Evolutionary conservation across 2,797 vertebrate species (phyloP).

Genomic region (Lagocephalus sceleratus): DNA sequence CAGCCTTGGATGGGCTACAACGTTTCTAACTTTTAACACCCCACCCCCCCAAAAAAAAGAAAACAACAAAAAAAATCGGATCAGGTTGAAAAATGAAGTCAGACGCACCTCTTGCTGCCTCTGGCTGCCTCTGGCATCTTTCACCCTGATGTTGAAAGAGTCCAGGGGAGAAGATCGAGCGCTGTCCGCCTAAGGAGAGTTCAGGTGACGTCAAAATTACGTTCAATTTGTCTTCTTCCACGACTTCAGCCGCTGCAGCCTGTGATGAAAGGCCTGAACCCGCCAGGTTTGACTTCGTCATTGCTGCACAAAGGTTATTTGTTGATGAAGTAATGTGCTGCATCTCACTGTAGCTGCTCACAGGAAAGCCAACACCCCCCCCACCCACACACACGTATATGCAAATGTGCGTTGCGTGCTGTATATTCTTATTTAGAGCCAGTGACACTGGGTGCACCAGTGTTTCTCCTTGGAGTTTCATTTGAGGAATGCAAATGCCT

Average conservation of each 20-base stretch:
- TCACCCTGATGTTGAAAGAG: slow-evolving; percentile 70
- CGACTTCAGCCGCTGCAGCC: slow-evolving; percentile 28
- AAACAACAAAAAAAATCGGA: slow-evolving; percentile 32
- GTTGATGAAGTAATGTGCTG: slow-evolving; percentile 36
- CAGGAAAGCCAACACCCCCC: slow-evolving; percentile 14
- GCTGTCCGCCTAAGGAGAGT: slow-evolving; percentile 62
- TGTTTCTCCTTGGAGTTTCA: slow-evolving; percentile 75
- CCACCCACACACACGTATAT: no score
- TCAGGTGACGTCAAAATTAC: slow-evolving; percentile 55
- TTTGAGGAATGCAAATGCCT: slow-evolving; percentile 82
- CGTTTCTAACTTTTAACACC: slow-evolving; percentile 4
- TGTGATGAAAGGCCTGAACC: slow-evolving; percentile 32
- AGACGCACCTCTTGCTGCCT: slow-evolving; percentile 13
- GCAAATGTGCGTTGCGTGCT: slow-evolving; percentile 10
- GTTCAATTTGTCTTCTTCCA: slow-evolving; percentile 38
- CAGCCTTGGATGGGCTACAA: slow-evolving; percentile 1
- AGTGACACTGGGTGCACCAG: slow-evolving; percentile 51
- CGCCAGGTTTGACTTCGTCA: slow-evolving; percentile 34
- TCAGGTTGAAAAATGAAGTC: slow-evolving; percentile 16
- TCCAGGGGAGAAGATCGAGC: slow-evolving; percentile 74
- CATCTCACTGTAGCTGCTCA: slow-evolving; percentile 20
- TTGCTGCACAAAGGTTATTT: slow-evolving; percentile 15
- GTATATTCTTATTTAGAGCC: slow-evolving; percentile 59
- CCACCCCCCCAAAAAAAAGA: no score
- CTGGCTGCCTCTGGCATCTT: no score